Conservation (phyloP, 2,888 invertebrate species). For the Scrobipalpa atriplicella region DNA sequence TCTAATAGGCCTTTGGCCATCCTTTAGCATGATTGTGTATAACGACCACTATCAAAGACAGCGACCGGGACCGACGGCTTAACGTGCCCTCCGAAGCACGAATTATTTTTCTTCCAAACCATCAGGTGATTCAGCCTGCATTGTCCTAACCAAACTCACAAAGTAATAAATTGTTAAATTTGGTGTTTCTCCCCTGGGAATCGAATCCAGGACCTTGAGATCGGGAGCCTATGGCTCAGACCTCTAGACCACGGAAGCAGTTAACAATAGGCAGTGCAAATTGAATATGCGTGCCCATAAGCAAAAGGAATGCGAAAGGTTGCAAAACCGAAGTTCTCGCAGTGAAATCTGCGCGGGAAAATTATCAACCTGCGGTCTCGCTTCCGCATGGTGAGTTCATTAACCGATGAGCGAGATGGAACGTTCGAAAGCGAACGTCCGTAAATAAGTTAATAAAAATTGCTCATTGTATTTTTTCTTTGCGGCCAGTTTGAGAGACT, state of each 20-base stretch:
- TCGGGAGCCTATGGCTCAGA: no score
- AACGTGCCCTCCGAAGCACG: no score
- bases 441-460: conserved; percentile 33
- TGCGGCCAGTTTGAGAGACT: conserved; percentile 27
- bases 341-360: conserved; percentile 38
- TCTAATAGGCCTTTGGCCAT: no score
- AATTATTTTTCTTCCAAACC: no score
- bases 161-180: no score
- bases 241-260: not conserved
- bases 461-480: conserved; percentile 35
- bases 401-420: conserved; percentile 38
- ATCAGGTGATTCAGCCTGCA: no score
- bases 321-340: conserved; percentile 32
- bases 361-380: conserved; percentile 37
- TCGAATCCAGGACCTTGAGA: no score
- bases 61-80: no score
- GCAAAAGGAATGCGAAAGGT: conserved; percentile 32
- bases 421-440: conserved; percentile 44
- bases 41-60: no score
- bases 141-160: no score
- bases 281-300: not conserved
- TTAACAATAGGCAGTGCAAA: conserved; percentile 7
- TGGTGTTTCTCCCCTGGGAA: no score
- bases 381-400: conserved; percentile 41
- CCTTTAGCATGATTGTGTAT: no score